A percentile compares a stretch with the other conserved stretches of the same genome.
These are phyloP conservation scores for Alfaro cultratus DNA, from an alignment of 2,797 vertebrate species.

Conservation along the genomic window DNA sequence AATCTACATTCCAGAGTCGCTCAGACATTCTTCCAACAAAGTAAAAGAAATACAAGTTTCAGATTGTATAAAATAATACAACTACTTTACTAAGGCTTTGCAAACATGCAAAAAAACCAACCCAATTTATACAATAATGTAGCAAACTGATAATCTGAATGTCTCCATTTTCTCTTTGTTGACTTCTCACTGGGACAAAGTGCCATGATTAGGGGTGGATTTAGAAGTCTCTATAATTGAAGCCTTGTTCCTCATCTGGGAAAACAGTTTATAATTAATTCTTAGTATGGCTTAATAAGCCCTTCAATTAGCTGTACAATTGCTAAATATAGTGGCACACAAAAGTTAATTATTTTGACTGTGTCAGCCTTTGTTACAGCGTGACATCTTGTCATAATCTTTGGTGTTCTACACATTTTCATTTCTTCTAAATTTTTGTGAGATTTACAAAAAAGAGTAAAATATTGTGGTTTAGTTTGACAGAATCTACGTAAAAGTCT, in stretches of 20 bases:
- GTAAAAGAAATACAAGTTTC: not conserved
- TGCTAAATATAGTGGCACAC: conserved; percentile 36
- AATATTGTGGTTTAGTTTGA: not conserved
- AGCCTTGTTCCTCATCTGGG: conserved; percentile 43
- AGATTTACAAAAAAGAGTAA: not conserved
- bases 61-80: not conserved
- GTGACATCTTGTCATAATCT: conserved; percentile 13
- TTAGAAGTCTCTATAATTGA: conserved; percentile 63
- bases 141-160: conserved; percentile 26
- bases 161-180: conserved; percentile 38
- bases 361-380: conserved; percentile 12
- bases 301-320: conserved; percentile 61
- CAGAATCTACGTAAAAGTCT: conserved; percentile 15
- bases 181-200: conserved; percentile 45
- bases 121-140: conserved; percentile 16
- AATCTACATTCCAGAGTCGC: conserved; percentile 20
- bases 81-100: not conserved
- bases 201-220: conserved; percentile 52
- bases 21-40: conserved; percentile 5
- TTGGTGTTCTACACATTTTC: conserved; percentile 15
- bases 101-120: conserved; percentile 1
- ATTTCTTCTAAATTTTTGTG: conserved; percentile 23
- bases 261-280: conserved; percentile 67
- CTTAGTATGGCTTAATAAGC: conserved; percentile 62
- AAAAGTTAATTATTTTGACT: conserved; percentile 42